Base-by-base conservation (phyloP, 1,140 invertebrate species). In the Himalopsyche phryganea region DNA sequence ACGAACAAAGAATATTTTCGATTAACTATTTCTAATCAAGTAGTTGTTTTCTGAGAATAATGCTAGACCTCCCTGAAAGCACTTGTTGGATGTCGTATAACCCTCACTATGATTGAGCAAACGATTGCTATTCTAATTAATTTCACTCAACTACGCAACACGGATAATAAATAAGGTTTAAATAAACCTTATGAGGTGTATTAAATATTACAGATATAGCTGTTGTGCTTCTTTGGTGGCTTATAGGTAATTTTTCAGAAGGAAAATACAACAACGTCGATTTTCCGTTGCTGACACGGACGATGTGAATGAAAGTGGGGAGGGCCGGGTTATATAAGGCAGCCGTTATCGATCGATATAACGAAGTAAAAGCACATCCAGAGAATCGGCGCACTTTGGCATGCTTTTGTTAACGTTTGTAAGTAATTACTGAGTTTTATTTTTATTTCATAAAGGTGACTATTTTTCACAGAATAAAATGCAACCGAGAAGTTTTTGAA, bases 251-350 rank as follows among this genome's bases (percentile, higher is more conserved):
- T 38, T 57, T 56, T 50, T 50, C 48, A 14, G 32, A 15, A 36
- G 54, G 46, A 18, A 23, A 44, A 40, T 7, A 9, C 9, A 38
- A 15, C 44, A 41, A 17, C 38, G 50, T 47, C 47, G 18, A 14
- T 51, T 42, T n/a, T 20, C 13, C 33, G 9, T 32, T 23, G 48
- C 54, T 17, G 48, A 38, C 40, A 41, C 17, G 50, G 38, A 17
- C 48, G 49, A 33, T 57, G 48, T 56, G 60, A 6, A 42, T n/a
- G 28, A 5, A 15, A 11, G 42, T 35, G 44, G 51, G 41, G 23
- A 20, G 48, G 53, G 41, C 53, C 15, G 42, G 47, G 47, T 61
- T 61, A 61, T 61, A 61, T 61, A 61, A 58, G 42, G 28, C 48
- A 48, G 36, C 18, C 44, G 7, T 19, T 28, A 28, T 11, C 35